Conservation (phyloP, 92 coral and sea anemone genomes). For the Actinernus sp. region DNA sequence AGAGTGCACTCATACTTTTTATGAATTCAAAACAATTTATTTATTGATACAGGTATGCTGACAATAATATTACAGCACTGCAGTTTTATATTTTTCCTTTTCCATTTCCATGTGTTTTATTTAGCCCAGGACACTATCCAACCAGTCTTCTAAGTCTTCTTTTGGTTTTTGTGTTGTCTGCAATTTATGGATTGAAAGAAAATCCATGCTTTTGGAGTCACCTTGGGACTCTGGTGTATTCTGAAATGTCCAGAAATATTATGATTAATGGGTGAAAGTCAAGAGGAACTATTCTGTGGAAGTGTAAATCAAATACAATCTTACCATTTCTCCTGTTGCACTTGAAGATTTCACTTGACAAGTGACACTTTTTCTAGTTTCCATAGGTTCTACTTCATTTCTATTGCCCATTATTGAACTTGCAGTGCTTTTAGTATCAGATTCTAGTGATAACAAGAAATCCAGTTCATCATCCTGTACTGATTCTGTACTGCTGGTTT, state of each 20-base stretch:
- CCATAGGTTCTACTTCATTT: no score
- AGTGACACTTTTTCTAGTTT: neutral
- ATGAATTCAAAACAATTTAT: no score
- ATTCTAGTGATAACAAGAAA: slow-evolving; percentile 67
- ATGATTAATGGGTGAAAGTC: neutral
- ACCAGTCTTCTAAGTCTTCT: slow-evolving; percentile 90
- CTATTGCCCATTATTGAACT: no score
- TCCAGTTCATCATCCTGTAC: slow-evolving; percentile 71
- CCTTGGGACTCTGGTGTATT: neutral
- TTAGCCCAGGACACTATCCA: slow-evolving; percentile 89
- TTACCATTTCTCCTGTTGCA: neutral
- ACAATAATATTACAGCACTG: no score
- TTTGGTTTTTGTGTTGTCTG: neutral
- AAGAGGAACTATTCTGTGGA: neutral
- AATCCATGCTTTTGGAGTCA: neutral
- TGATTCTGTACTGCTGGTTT: neutral
- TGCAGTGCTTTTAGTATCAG: neutral
- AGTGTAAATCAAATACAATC: no score
- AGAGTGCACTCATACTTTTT: no score
- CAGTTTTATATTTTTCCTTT: neutral
- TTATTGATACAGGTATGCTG: no score
- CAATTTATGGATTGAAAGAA: neutral
- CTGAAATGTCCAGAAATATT: neutral
- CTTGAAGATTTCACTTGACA: neutral
- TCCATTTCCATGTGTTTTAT: neutral